phyloP scores from a whole-genome alignment of 2,113 vertebrate genomes.

The Oostethus manadensis region DNA sequence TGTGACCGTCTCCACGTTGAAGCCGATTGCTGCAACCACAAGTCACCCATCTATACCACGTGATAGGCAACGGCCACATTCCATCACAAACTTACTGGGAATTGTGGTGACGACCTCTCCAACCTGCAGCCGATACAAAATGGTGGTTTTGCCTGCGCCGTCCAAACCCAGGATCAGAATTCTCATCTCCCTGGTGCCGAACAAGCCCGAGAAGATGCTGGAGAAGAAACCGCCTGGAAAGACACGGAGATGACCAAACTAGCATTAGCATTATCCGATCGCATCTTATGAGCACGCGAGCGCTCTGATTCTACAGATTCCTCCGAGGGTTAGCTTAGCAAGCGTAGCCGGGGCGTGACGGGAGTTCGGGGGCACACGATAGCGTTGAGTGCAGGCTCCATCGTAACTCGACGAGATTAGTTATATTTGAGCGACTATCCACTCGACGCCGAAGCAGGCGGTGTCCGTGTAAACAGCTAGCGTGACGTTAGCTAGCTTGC shows the following conservation, averaged over 20 bases:
- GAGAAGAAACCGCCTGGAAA: conserved; percentile 90
- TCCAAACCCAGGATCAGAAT: conserved; percentile 97
- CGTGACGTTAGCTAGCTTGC: too few relatives aligned
- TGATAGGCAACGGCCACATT: neutral
- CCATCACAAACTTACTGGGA: conserved; percentile 79
- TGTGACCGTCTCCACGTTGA: conserved; percentile 96
- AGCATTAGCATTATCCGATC: too few relatives aligned
- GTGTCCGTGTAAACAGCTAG: conserved; percentile 4
- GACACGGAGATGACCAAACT: too few relatives aligned
- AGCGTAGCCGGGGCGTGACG: neutral
- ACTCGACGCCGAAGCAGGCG: neutral
- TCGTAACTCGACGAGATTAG: fast-evolving
- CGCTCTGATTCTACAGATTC: neutral
- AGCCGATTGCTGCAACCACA: conserved; percentile 85
- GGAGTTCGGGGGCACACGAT: neutral
- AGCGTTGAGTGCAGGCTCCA: too few relatives aligned
- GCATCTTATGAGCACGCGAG: neutral
- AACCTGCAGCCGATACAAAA: conserved; percentile 93
- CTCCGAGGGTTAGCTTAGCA: conserved; percentile 21
- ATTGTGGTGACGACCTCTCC: conserved; percentile 98
- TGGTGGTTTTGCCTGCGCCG: conserved; percentile 96
- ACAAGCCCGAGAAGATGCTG: conserved; percentile 90
- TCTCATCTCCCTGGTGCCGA: conserved; percentile 96
- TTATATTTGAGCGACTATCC: neutral
- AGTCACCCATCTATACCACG: neutral